These are phyloP conservation scores for Ginglymostoma cirratum DNA, from an alignment of 2,113 vertebrate genomes.

Conservation along the genomic window DNA sequence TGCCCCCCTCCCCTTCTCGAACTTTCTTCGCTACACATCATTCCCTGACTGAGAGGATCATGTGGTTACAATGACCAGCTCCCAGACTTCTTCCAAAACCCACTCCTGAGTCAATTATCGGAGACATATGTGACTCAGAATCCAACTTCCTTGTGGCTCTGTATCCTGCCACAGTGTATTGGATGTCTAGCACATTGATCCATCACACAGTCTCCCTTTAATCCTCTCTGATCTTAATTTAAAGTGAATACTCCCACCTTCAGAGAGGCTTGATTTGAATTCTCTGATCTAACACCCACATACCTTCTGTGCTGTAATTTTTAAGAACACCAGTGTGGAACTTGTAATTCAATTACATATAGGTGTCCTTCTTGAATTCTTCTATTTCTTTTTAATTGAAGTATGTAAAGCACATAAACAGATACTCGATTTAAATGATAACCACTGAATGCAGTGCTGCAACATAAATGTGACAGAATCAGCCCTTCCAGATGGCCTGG, in stretches of 20 bases:
- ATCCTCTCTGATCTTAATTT: conserved; percentile 33
- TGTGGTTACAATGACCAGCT: neutral
- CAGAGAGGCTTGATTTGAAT: conserved; percentile 5
- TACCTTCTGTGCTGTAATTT: conserved; percentile 16
- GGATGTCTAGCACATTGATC: conserved; percentile 3
- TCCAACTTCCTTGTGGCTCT: neutral
- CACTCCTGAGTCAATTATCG: neutral
- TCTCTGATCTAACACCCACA: conserved; percentile 7
- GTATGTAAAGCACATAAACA: neutral
- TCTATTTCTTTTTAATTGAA: neutral
- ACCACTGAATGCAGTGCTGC: neutral
- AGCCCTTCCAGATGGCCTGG: neutral
- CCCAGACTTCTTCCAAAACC: neutral
- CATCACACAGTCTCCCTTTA: neutral
- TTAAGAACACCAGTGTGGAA: neutral
- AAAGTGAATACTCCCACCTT: neutral
- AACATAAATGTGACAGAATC: neutral
- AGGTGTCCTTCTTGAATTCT: neutral
- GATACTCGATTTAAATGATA: neutral
- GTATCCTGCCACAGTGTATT: neutral
- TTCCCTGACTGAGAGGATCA: neutral
- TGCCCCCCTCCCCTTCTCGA: neutral
- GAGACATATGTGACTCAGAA: neutral
- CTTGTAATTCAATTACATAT: neutral
- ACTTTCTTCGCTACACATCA: neutral